Evolutionary conservation across 2,797 vertebrate genomes (phyloP).

Genomic region (Dendrocincla tyrannina): DNA sequence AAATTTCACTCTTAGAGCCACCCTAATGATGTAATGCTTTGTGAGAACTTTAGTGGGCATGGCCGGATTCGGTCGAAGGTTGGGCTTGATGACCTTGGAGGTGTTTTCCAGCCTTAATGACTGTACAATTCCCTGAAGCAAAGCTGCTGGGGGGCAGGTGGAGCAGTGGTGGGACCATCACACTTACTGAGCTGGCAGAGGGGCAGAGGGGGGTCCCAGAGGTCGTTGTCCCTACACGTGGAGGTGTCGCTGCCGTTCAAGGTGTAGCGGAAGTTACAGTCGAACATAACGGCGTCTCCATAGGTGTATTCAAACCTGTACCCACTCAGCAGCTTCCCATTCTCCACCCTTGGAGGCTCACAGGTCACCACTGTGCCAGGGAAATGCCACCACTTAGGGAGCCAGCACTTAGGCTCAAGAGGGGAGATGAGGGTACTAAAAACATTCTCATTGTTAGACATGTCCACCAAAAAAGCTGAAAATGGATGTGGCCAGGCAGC

Average conservation of each 20-base stretch:
- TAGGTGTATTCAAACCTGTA: background rate
- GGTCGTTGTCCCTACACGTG: background rate
- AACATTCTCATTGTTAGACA: rapidly evolving
- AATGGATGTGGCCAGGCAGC: rapidly evolving
- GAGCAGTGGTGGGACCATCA: rapidly evolving
- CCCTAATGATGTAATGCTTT: too few relatives aligned
- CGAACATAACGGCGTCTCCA: background rate
- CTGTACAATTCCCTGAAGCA: background rate
- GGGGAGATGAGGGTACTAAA: rapidly evolving
- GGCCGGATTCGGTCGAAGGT: background rate
- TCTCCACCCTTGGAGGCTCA: background rate
- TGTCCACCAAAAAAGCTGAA: background rate
- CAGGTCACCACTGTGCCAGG: background rate
- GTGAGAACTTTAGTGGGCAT: background rate
- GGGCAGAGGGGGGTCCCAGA: constrained; percentile 5
- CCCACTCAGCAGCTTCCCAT: background rate
- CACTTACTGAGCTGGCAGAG: constrained; percentile 45
- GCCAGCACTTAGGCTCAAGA: rapidly evolving
- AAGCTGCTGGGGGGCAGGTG: background rate
- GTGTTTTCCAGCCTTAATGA: background rate
- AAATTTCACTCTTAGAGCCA: background rate
- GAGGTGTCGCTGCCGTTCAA: background rate
- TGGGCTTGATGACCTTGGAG: background rate
- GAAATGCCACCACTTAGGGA: background rate
- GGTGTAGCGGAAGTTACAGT: background rate